A percentile compares a stretch with the other conserved stretches of the same genome.
Evolutionary conservation across 1,140 invertebrate species (phyloP).

Genomic region (Brachionus angularis): DNA sequence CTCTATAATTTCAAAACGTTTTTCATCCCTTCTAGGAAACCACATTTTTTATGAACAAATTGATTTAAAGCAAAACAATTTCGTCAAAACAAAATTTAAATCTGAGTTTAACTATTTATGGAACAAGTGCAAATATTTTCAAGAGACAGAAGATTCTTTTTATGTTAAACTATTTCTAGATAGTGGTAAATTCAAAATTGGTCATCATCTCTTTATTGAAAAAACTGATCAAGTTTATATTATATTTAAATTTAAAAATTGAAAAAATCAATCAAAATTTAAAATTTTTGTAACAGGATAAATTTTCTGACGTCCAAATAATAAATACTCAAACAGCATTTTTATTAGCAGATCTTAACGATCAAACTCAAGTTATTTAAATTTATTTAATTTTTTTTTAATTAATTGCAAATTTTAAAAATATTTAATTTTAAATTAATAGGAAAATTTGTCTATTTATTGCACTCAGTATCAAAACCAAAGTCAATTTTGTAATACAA

Average conservation of each 20-base stretch:
- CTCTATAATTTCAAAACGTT: not conserved
- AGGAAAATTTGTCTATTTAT: slow-evolving; percentile 43
- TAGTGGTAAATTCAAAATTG: slow-evolving; percentile 11
- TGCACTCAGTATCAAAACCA: slow-evolving; percentile 10
- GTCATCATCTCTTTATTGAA: slow-evolving; percentile 24
- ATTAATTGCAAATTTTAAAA: not conserved
- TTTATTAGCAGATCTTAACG: slow-evolving; percentile 38
- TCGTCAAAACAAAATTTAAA: slow-evolving; percentile 39
- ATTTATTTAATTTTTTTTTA: not conserved
- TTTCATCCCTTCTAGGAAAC: not conserved
- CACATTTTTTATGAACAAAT: not conserved
- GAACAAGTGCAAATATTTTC: slow-evolving; percentile 37
- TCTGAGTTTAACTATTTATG: slow-evolving; percentile 32
- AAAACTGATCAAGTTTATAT: slow-evolving; percentile 34
- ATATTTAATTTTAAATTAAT: not conserved
- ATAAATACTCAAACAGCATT: slow-evolving; percentile 39
- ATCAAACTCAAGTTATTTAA: slow-evolving; percentile 42
- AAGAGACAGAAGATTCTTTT: slow-evolving; percentile 19
- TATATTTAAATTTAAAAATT: too few relatives aligned
- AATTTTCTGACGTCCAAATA: slow-evolving; percentile 22
- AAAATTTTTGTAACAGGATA: too few relatives aligned
- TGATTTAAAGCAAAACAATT: not conserved
- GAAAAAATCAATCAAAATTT: too few relatives aligned
- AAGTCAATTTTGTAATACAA: not conserved
- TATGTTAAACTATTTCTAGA: slow-evolving; percentile 25